Conservation (phyloP, 2,797 vertebrate species). For the Phaenicophaeus curvirostris region DNA sequence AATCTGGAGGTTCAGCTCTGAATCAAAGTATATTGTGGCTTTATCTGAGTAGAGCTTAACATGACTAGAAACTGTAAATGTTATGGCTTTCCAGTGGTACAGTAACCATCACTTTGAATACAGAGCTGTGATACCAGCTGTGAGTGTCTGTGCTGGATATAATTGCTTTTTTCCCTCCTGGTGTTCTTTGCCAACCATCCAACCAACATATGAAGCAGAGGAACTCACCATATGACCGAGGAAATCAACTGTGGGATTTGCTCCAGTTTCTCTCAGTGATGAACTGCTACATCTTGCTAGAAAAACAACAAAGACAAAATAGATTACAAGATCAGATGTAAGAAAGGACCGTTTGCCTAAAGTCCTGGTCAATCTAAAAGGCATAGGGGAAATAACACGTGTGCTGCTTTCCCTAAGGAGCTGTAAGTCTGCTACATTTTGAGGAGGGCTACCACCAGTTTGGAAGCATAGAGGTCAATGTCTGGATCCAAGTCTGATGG, state of each 20-base stretch:
- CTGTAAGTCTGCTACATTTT: not conserved
- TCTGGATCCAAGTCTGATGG: not conserved
- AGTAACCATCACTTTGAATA: constrained; percentile 10
- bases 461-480: not conserved
- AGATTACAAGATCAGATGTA: not conserved
- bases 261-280: not conserved
- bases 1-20: not conserved
- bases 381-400: rapidly evolving
- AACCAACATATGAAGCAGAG: constrained; percentile 8
- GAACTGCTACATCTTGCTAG: not conserved
- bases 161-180: constrained; percentile 46
- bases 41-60: not conserved
- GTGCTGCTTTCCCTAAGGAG: not conserved
- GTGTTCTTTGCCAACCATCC: constrained; percentile 34
- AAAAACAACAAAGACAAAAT: not conserved
- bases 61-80: constrained; percentile 1
- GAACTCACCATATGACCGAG: not conserved
- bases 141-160: constrained; percentile 27
- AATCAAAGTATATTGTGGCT: not conserved
- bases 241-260: not conserved
- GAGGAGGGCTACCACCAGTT: not conserved
- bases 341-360: not conserved
- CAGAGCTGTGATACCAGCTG: constrained; percentile 37
- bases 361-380: not conserved
- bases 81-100: not conserved